phyloP scores from a whole-genome alignment of 2,888 invertebrate species.

The Brachypalpus laphriformis region DNA sequence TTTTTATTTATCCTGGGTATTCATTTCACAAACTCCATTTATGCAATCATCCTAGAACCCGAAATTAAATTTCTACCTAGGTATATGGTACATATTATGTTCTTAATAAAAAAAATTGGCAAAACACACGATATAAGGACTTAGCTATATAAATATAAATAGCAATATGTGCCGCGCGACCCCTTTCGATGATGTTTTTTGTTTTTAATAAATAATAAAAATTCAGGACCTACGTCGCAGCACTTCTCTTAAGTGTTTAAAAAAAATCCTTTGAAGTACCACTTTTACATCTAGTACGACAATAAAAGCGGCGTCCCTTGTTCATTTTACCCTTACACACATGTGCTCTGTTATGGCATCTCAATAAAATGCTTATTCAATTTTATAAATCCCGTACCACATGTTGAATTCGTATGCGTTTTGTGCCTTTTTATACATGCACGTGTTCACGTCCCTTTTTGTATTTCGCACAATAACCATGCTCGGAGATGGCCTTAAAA shows the following conservation, averaged over 20 bases:
- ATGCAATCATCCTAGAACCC: too few species aligned
- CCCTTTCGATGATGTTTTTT: background rate
- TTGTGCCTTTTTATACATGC: slow-evolving; percentile 40
- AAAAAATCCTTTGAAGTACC: slow-evolving; percentile 58
- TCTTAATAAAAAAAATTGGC: slow-evolving; percentile 8
- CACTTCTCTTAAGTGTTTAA: slow-evolving; percentile 28
- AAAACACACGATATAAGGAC: slow-evolving; percentile 14
- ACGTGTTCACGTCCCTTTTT: slow-evolving; percentile 50
- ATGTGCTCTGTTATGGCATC: slow-evolving; percentile 61
- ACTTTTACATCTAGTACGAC: slow-evolving; percentile 58
- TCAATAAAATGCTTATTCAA: slow-evolving; percentile 73
- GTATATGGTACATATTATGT: too few species aligned
- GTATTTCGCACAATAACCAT: slow-evolving; percentile 48
- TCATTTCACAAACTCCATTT: too few species aligned
- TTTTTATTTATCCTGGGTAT: too few species aligned
- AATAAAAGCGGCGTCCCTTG: slow-evolving; percentile 32
- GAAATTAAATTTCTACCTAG: too few species aligned
- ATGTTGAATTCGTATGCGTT: slow-evolving; percentile 69
- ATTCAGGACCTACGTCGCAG: slow-evolving; percentile 53
- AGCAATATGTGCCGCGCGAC: background rate
- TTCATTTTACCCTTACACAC: slow-evolving; percentile 17
- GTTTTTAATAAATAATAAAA: slow-evolving; percentile 67
- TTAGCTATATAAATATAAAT: background rate
- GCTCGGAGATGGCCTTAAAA: slow-evolving; percentile 59
- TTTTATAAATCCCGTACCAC: slow-evolving; percentile 69